A percentile compares a stretch with the other conserved stretches of the same genome.
Conservation (phyloP, 1,140 invertebrate species). For the Aphidius ervi region DNA sequence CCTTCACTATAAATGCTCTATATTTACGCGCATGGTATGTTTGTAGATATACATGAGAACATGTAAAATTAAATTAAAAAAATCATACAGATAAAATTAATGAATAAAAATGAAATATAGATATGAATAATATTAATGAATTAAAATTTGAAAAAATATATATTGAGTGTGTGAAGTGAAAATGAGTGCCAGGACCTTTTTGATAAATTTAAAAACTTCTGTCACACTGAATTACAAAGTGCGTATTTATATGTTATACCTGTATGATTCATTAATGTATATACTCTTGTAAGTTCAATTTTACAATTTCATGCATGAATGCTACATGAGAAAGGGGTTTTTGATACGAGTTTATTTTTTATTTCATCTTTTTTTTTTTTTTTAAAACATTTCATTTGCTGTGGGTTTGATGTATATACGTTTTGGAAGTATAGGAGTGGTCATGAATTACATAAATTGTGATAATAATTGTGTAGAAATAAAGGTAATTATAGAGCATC, state of each 20-base stretch:
- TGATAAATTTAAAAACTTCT: background rate
- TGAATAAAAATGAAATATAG: conserved; percentile 10
- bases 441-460: too few species aligned
- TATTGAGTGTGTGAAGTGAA: background rate
- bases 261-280: background rate
- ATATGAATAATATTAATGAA: conserved; percentile 22
- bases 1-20: conserved; percentile 40
- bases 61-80: background rate
- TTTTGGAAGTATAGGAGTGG: too few species aligned
- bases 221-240: conserved; percentile 11
- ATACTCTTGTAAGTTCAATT: background rate
- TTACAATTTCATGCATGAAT: conserved; percentile 6
- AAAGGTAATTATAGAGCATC: too few species aligned
- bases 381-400: too few species aligned
- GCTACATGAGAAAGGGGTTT: too few species aligned
- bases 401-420: too few species aligned
- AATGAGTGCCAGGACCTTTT: too few species aligned
- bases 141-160: background rate
- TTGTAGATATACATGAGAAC: conserved; percentile 25
- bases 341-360: too few species aligned
- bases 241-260: conserved; percentile 1
- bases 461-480: too few species aligned
- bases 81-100: background rate
- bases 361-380: too few species aligned
- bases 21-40: conserved; percentile 43